Conservation (phyloP, 1,140 invertebrate species). For the Oppia nitens region DNA sequence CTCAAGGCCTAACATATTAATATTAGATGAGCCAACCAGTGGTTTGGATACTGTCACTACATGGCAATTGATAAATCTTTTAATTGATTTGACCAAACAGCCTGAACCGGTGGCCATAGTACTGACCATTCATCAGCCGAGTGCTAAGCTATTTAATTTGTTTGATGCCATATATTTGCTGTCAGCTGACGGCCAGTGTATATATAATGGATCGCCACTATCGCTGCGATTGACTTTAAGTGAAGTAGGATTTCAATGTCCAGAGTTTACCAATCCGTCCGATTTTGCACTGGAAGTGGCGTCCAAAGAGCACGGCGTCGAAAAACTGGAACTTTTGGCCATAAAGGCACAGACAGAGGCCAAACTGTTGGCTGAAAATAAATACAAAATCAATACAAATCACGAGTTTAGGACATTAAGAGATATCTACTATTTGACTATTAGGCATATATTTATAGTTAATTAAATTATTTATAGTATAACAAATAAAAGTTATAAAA, state of each 20-base stretch:
- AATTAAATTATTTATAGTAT: slow-evolving; percentile 11
- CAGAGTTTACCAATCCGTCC: background rate
- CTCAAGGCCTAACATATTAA: slow-evolving; percentile 91
- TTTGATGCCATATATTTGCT: background rate
- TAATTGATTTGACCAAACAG: background rate
- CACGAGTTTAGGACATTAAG: background rate
- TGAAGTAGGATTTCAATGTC: background rate
- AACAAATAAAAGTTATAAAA: background rate
- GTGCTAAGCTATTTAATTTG: background rate
- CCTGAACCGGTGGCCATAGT: background rate
- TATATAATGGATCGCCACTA: slow-evolving; percentile 2
- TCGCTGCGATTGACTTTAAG: background rate
- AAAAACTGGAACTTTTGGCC: background rate
- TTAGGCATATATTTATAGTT: slow-evolving; percentile 4
- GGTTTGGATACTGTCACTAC: slow-evolving; percentile 1
- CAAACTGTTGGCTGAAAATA: background rate
- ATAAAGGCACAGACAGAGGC: background rate
- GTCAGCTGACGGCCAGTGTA: background rate
- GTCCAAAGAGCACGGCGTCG: background rate
- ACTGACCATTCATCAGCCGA: slow-evolving; percentile 8
- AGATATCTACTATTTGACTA: slow-evolving; percentile 12
- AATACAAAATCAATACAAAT: background rate
- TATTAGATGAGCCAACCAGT: slow-evolving; percentile 84
- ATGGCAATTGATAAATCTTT: background rate
- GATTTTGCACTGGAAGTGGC: background rate